These are phyloP conservation scores for Aegotheles bennettii DNA, from an alignment of 2,113 vertebrate genomes.

Conservation along the genomic window DNA sequence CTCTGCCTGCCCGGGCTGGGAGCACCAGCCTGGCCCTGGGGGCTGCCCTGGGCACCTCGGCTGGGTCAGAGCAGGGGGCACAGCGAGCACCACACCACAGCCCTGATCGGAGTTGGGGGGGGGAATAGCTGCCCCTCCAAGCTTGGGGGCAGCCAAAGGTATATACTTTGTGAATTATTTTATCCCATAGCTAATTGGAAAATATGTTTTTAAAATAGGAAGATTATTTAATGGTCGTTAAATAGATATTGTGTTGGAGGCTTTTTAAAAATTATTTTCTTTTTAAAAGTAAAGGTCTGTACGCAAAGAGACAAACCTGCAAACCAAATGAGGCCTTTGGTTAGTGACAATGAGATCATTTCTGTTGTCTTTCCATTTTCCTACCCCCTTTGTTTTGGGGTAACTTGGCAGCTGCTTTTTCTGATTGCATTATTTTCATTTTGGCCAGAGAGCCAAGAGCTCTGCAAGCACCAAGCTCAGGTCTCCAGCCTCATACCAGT, in stretches of 20 bases:
- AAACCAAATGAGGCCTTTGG: neutral
- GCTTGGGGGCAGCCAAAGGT: neutral
- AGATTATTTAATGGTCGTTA: neutral
- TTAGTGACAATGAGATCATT: neutral
- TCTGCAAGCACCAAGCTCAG: accelerated
- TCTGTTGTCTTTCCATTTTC: neutral
- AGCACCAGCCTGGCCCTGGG: neutral
- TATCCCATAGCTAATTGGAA: neutral
- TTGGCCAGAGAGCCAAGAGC: neutral
- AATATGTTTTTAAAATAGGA: accelerated
- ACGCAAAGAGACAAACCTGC: neutral
- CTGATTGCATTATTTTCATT: accelerated
- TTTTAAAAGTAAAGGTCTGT: neutral
- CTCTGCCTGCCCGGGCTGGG: neutral
- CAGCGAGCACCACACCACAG: neutral
- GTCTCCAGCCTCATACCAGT: accelerated
- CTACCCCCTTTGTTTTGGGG: neutral
- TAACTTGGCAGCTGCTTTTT: neutral
- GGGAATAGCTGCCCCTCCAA: neutral
- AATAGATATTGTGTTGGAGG: accelerated
- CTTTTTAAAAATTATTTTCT: neutral
- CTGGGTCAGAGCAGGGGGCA: neutral
- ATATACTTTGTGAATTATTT: neutral
- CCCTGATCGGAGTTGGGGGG: accelerated
- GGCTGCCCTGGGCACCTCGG: neutral